phyloP scores from a whole-genome alignment of 2,113 vertebrate species.

The Jacana jacana region DNA sequence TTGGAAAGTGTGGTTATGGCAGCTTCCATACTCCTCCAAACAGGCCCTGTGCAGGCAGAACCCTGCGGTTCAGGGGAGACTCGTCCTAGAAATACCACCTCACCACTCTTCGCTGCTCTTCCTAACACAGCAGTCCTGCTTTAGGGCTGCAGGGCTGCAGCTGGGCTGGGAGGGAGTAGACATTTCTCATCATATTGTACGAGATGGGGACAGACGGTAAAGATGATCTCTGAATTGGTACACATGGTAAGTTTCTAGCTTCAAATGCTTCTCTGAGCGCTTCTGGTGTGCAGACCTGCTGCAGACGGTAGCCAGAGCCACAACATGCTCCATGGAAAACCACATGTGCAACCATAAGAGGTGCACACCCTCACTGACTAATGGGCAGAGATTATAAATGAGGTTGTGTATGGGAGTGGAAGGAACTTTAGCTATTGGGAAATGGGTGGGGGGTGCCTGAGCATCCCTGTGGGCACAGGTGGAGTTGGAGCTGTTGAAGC shows the following conservation, averaged over 20 bases:
- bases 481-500: neutral
- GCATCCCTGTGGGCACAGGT: neutral
- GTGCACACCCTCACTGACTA: neutral
- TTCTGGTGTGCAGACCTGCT: neutral
- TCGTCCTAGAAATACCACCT: neutral
- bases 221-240: neutral
- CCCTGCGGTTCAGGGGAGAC: neutral
- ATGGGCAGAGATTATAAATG: neutral
- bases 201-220: neutral
- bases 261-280: neutral
- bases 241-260: neutral
- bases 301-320: neutral
- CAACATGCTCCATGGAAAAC: fast-evolving
- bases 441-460: neutral
- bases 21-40: neutral
- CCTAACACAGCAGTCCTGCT: neutral
- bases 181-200: neutral
- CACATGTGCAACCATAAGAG: neutral
- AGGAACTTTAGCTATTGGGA: neutral
- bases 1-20: neutral
- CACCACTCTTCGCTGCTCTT: neutral
- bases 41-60: neutral
- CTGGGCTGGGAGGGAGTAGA: neutral
- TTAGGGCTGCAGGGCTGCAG: neutral
- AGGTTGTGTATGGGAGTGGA: neutral